Base-by-base conservation (phyloP, 1,140 invertebrate species). In the Drosophila bocqueti region DNA sequence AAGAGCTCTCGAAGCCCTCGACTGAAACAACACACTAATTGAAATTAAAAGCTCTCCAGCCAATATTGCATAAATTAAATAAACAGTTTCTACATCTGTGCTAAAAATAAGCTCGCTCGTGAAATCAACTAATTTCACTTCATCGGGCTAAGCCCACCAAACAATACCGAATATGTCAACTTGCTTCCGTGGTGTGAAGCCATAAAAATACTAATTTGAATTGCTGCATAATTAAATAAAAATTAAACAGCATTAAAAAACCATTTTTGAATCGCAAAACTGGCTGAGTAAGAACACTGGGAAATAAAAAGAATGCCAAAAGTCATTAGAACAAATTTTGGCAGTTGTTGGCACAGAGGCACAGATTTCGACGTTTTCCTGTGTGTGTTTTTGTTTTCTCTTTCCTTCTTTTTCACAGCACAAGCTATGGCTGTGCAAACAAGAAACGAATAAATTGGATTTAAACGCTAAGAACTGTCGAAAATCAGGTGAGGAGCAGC, bases 281-380 rank as follows among this genome's bases (percentile, higher is more conserved):
- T 38, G 24, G 36, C 36, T 54, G 42, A 57, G 59, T 55, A 43
- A 57, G 21, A 36, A 34, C n/a, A 65, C 31, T 50, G 34, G 4
- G 18, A 13, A 15, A n/a, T 9, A 26, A 55, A 76, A 50, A 45
- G 29, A 66, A 55, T 66, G 64, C 66, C 76, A 77, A 83, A 78
- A 74, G 84, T 84, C 84, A 89, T 87, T 89, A 87, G 84, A 87
- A 87, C 76, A 74, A 61, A 80, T 67, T 78, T 79, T 74, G 84
- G 76, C 59, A 75, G 83, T 89, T 86, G 83, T 89, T 87, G 83
- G 83, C 83, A 85, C 74, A 78, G 68, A 71, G 78, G 69, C 79
- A 83, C 83, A 89, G 67, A 80, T 87, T 78, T 74, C 43, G 46
- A 61, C 36, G 49, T 59, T 50, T 55, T 63, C 42, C 29, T 58